Percentiles rank a stretch among this genome's conserved stretches.
phyloP scores from a whole-genome alignment of 37 sponge, comb jelly and placozoan species.

The Diacarnus erythraeanus region DNA sequence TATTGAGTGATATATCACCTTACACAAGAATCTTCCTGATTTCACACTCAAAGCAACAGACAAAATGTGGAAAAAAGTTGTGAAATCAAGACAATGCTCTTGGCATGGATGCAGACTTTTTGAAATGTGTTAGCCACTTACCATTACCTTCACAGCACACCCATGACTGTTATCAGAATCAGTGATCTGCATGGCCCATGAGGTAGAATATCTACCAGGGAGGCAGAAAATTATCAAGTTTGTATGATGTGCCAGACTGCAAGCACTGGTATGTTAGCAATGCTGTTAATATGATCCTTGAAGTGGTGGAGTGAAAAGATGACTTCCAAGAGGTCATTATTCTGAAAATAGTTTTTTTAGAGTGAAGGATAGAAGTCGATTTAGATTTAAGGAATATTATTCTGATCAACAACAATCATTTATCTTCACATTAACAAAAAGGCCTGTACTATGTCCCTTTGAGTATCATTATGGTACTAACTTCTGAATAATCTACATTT shows the following conservation, averaged over 20 bases:
- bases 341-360: no score
- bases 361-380: no score
- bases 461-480: no score
- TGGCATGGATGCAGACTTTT: slow-evolving; percentile 32
- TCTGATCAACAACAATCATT: no score
- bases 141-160: slow-evolving; percentile 21
- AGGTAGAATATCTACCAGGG: background rate
- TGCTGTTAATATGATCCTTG: background rate
- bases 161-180: slow-evolving; percentile 4
- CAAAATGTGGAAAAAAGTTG: no score
- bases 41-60: background rate
- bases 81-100: background rate
- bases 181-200: slow-evolving; percentile 56
- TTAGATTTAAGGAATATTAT: no score
- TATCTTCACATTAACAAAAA: no score
- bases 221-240: background rate
- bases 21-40: slow-evolving; percentile 14
- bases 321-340: slow-evolving; percentile 1
- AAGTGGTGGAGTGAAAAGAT: background rate
- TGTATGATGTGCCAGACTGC: background rate
- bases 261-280: slow-evolving; percentile 45
- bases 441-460: no score
- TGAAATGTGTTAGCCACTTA: slow-evolving; percentile 26
- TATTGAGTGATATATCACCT: no score
- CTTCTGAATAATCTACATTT: no score